Percentiles rank a stretch among this genome's conserved stretches.
Conservation (phyloP, 2,113 vertebrate genomes). For the Pao palembangensis region DNA sequence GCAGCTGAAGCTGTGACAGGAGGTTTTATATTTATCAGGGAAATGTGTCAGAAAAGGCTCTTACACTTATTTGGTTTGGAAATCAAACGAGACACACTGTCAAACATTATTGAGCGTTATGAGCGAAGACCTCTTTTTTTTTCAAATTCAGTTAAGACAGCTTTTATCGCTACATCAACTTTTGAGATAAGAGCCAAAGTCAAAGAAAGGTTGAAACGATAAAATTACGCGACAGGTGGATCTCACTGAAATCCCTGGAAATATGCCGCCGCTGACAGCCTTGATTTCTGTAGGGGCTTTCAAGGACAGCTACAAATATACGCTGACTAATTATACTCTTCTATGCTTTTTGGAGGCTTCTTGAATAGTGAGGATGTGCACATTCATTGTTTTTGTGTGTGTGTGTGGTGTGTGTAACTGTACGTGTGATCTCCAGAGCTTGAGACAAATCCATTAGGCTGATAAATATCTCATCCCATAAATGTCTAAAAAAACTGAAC, state of each 20-base stretch:
- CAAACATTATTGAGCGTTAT: neutral
- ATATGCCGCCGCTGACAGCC: neutral
- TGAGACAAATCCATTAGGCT: constrained; percentile 10
- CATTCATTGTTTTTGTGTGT: neutral
- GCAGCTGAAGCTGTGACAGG: neutral
- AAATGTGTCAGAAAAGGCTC: neutral
- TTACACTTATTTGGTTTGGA: neutral
- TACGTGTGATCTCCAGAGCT: neutral
- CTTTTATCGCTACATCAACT: constrained; percentile 22
- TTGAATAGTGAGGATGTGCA: neutral
- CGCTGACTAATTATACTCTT: constrained; percentile 9
- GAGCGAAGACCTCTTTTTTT: neutral
- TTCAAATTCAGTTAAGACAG: constrained; percentile 5
- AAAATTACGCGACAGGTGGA: constrained; percentile 16
- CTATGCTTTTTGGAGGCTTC: neutral
- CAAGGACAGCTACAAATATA: constrained; percentile 1
- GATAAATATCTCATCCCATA: constrained; percentile 11
- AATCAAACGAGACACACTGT: neutral
- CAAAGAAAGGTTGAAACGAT: neutral
- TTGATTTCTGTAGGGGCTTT: constrained; percentile 8
- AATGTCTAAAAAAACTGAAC: constrained; percentile 16
- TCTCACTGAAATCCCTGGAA: constrained; percentile 9
- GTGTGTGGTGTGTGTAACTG: neutral
- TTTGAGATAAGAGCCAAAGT: constrained; percentile 5
- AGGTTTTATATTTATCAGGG: neutral